Conservation (phyloP, 2,797 vertebrate genomes). For the Holocentrus rufus region DNA sequence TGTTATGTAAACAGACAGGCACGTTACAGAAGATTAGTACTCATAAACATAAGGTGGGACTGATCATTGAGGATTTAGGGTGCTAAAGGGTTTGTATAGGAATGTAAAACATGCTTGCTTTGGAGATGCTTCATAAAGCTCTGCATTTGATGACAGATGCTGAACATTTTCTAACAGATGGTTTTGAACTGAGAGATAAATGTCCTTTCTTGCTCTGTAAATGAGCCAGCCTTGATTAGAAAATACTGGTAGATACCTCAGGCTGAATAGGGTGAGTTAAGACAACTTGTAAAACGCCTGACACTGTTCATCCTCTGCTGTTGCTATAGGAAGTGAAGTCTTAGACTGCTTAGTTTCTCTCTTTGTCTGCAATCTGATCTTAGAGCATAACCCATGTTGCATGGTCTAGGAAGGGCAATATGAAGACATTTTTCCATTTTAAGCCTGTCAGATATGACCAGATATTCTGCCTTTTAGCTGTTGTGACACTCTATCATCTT, state of each 20-base stretch:
- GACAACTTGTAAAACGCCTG: conserved; percentile 50
- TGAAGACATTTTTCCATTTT: background rate
- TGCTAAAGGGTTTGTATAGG: conserved; percentile 49
- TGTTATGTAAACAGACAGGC: conserved; percentile 48
- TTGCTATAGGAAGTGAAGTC: conserved; percentile 30
- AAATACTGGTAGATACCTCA: conserved; percentile 45
- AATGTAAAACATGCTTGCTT: conserved; percentile 50
- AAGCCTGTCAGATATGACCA: background rate
- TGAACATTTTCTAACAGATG: conserved; percentile 68
- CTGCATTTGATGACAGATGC: conserved; percentile 76
- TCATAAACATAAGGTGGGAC: conserved; percentile 47
- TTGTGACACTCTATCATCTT: background rate
- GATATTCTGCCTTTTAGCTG: background rate
- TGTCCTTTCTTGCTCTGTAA: conserved; percentile 46
- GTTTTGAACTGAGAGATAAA: conserved; percentile 55
- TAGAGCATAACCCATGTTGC: background rate
- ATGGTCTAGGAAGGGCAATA: background rate
- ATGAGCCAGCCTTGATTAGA: conserved; percentile 42
- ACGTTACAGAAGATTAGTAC: conserved; percentile 51
- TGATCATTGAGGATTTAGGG: conserved; percentile 47
- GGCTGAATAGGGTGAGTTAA: conserved; percentile 49
- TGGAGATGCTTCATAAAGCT: conserved; percentile 69
- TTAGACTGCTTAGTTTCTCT: conserved; percentile 22
- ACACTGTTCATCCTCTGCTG: conserved; percentile 46
- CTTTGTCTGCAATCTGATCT: conserved; percentile 10